These are phyloP conservation scores for Cryptoprocta ferox DNA, from an alignment of 2,797 vertebrate genomes.

Conservation along the genomic window DNA sequence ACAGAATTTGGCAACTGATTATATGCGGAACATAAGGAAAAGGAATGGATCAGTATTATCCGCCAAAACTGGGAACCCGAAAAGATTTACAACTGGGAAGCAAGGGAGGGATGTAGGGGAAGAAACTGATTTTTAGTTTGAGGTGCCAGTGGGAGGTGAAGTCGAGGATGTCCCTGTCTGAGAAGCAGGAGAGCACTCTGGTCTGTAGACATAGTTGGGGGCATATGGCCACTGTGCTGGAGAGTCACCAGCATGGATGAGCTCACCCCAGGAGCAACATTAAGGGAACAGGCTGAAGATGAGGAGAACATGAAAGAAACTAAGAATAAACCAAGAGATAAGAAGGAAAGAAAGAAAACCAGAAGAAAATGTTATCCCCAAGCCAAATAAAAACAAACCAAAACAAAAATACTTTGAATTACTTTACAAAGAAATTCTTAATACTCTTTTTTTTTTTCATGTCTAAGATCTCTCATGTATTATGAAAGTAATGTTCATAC, in stretches of 20 bases:
- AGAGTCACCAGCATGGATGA: background rate
- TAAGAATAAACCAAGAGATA: background rate
- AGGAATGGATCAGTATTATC: background rate
- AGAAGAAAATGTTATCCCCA: background rate
- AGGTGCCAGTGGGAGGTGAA: background rate
- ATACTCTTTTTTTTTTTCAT: background rate
- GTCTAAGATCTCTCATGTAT: background rate
- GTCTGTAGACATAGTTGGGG: background rate
- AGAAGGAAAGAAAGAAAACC: background rate
- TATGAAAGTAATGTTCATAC: conserved; percentile 9
- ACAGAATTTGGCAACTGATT: background rate
- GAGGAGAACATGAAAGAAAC: background rate
- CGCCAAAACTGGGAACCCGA: background rate
- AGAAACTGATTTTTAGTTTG: background rate
- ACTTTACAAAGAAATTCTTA: conserved; percentile 32
- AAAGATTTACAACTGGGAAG: background rate
- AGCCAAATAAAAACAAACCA: background rate
- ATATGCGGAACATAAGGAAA: background rate
- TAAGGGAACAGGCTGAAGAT: background rate
- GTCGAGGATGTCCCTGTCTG: background rate
- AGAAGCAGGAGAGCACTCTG: background rate
- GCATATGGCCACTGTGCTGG: background rate
- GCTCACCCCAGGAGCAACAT: background rate
- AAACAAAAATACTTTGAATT: background rate
- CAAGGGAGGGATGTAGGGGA: background rate